Evolutionary conservation across 1,140 invertebrate genomes (phyloP).

Genomic region (Drosophila grimshawi): DNA sequence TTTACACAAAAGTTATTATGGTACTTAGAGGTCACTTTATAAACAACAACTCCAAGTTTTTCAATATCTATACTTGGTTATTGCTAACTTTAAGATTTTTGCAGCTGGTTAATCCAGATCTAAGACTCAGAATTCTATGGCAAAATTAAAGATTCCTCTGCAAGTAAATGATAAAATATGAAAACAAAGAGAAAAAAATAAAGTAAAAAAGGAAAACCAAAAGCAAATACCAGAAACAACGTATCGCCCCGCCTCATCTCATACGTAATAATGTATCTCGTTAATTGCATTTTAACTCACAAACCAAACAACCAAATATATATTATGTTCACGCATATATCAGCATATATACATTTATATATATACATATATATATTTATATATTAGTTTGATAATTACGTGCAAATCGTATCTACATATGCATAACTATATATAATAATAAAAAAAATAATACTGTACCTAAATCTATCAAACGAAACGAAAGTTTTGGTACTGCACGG

Average conservation of each 20-base stretch:
- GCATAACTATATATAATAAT: slow-evolving; percentile 48
- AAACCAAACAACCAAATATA: slow-evolving; percentile 42
- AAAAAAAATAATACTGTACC: slow-evolving; percentile 69
- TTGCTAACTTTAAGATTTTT: too few species aligned
- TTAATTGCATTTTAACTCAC: slow-evolving; percentile 73
- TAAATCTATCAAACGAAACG: slow-evolving; percentile 62
- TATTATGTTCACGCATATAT: slow-evolving; percentile 44
- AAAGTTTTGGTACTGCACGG: slow-evolving; percentile 78
- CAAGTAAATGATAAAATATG: slow-evolving; percentile 19
- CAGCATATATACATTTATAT: slow-evolving; percentile 38
- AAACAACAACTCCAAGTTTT: too few species aligned
- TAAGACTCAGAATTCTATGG: neutral
- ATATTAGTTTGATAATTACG: slow-evolving; percentile 47
- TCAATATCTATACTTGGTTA: too few species aligned
- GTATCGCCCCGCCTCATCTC: slow-evolving; percentile 82
- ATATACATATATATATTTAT: slow-evolving; percentile 18
- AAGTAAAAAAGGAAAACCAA: neutral
- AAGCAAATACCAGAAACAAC: slow-evolving; percentile 32
- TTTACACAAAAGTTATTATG: too few species aligned
- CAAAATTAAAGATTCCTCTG: slow-evolving; percentile 7
- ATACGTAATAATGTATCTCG: slow-evolving; percentile 81
- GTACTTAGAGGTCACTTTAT: too few species aligned
- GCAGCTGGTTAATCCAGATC: too few species aligned
- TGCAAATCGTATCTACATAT: slow-evolving; percentile 46
- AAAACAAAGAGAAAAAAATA: slow-evolving; percentile 24